Base-by-base conservation (phyloP, 2,888 invertebrate species). In the Drosophila tripunctata region DNA sequence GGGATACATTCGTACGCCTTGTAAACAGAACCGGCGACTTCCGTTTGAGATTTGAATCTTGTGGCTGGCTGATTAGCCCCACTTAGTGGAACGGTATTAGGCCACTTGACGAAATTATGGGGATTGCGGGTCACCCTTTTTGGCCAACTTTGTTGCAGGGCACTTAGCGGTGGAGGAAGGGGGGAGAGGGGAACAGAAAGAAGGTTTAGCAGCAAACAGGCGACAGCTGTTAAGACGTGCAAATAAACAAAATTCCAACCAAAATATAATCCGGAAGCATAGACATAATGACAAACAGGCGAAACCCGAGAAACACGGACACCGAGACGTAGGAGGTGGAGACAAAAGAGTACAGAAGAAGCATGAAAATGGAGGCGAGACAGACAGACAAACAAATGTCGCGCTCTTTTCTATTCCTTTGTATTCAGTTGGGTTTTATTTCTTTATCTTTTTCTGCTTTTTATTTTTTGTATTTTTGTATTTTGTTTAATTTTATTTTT, bases 211-310 rank as follows among this genome's bases (percentile, higher is more conserved):
- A 66, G 63, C 62, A 58, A 62, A 62, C 66, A 60, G 69, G 64
- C 71, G 80, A 76, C 81, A 81, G 86, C 81, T 83, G 83, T 69
- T 74, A 74, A 86, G 86, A 76, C 84, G 75, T 66, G 84, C 75
- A 80, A 86, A 83, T 77, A 73, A 73, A 73, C 75, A 77, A 67
- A 76, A 82, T 79, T 79, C 71, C 76, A 21, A 60, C 64, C 79
- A 70, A 82, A 86, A 82, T 86, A 86, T 82, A 82, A 82, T 82
- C 81, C 81, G 77, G 86, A 82, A 83, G 69, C 84, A 70, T 61
- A 74, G 73, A 82, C 80, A 85, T 75, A 85, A 81, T 82, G 80
- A 80, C 85, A 80, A 80, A 85, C 75, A 69, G 78, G 47, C 63
- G 52, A 57, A 65, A 47, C 44, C 55, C 68, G 54, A 48, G 45